Conservation (phyloP, 2,888 invertebrate genomes). For the Trissoscelio sp. region DNA sequence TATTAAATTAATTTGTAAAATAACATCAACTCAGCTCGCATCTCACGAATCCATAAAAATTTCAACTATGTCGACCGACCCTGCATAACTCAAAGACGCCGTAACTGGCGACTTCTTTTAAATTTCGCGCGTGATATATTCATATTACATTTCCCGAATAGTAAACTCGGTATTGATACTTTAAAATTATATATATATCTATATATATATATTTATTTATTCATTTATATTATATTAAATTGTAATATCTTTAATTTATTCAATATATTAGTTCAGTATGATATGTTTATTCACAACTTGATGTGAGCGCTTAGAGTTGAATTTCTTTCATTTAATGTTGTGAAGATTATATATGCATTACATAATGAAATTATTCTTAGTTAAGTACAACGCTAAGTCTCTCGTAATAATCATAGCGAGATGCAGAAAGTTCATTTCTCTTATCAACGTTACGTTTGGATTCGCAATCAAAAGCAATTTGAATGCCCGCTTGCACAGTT, state of each 20-base stretch:
- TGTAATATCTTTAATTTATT: conserved; percentile 79
- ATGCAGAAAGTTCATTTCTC: conserved; percentile 74
- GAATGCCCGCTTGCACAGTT: conserved; percentile 29
- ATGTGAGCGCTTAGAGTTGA: conserved; percentile 83
- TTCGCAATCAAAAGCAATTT: conserved; percentile 1
- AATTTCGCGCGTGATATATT: conserved; percentile 67
- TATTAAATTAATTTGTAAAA: conserved; percentile 50
- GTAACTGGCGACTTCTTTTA: conserved; percentile 37
- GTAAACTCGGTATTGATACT: conserved; percentile 62
- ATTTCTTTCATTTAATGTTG: conserved; percentile 73
- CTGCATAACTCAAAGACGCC: conserved; percentile 50
- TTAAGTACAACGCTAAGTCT: conserved; percentile 78
- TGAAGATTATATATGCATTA: conserved; percentile 72
- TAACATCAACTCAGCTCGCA: conserved; percentile 24
- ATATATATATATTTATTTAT: no score
- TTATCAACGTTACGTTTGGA: conserved; percentile 30
- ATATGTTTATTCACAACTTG: conserved; percentile 84
- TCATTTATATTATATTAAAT: conserved; percentile 79
- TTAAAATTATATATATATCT: no score
- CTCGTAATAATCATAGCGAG: conserved; percentile 58
- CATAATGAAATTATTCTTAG: conserved; percentile 72
- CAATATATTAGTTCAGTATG: conserved; percentile 82
- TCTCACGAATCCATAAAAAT: conserved; percentile 30
- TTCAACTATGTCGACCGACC: conserved; percentile 37
- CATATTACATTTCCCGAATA: conserved; percentile 50